A percentile compares a stretch with the other conserved stretches of the same genome.
Evolutionary conservation across 2,113 vertebrate species (phyloP).

Genomic region (Sylvilagus bachmani): DNA sequence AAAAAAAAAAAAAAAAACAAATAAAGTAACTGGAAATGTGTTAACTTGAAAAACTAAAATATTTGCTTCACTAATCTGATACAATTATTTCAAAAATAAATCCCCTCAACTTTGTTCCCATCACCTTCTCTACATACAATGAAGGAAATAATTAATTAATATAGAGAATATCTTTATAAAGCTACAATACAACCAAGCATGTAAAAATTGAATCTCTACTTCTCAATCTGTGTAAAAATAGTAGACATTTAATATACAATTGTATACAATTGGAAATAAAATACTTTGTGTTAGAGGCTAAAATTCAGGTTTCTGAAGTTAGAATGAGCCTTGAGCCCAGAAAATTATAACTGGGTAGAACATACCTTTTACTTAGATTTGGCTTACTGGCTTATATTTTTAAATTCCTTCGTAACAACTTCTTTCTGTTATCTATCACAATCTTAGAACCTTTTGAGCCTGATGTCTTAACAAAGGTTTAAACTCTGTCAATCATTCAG

Average conservation of each 20-base stretch:
- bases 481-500: constrained; percentile 76
- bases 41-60: constrained; percentile 14
- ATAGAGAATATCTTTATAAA: neutral
- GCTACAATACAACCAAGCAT: neutral
- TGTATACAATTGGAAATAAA: constrained; percentile 2
- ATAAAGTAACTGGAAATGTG: neutral
- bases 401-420: constrained; percentile 72
- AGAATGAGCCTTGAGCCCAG: constrained; percentile 33
- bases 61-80: neutral
- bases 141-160: constrained; percentile 19
- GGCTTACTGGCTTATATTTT: constrained; percentile 75
- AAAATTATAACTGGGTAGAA: constrained; percentile 51
- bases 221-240: neutral
- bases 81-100: neutral
- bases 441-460: constrained; percentile 63
- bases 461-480: constrained; percentile 75
- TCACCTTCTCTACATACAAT: neutral
- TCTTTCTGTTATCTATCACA: constrained; percentile 69
- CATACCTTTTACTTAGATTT: constrained; percentile 60
- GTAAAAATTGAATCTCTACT: neutral
- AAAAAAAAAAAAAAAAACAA: no score
- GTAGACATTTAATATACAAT: neutral
- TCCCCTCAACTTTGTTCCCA: neutral
- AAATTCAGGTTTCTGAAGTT: constrained; percentile 16
- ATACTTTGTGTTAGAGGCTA: neutral